Percentiles rank a stretch among this genome's conserved stretches.
phyloP scores from a whole-genome alignment of 2,113 vertebrate species.

The Chaetodon auriga region DNA sequence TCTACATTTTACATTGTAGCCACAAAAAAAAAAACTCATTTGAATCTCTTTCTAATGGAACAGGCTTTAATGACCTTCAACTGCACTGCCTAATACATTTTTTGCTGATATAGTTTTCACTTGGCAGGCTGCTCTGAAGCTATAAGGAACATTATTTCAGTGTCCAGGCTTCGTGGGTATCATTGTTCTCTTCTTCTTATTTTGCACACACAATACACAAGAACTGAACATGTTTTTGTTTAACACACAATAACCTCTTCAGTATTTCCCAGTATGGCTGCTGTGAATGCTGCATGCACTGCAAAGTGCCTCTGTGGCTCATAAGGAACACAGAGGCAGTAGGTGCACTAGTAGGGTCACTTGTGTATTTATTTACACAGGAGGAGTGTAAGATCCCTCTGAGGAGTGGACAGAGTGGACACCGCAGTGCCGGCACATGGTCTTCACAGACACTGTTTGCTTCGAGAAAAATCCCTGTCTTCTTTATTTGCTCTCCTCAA shows the following conservation, averaged over 20 bases:
- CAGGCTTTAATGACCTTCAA: too few relatives aligned
- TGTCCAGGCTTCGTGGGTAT: background rate
- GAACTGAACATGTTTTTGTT: background rate
- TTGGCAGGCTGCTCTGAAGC: background rate
- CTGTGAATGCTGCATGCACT: background rate
- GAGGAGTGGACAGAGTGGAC: constrained; percentile 12
- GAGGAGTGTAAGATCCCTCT: background rate
- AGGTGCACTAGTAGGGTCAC: constrained; percentile 14
- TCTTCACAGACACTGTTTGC: constrained; percentile 17
- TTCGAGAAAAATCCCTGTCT: constrained; percentile 20
- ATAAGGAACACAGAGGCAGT: constrained; percentile 9
- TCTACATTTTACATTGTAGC: background rate
- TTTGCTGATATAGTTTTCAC: constrained; percentile 7
- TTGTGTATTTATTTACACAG: constrained; percentile 3
- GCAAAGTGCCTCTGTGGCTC: background rate
- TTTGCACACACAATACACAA: background rate
- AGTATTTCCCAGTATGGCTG: background rate
- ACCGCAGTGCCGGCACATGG: constrained; percentile 41
- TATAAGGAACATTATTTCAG: background rate
- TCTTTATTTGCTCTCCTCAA: constrained; percentile 42
- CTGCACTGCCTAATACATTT: background rate
- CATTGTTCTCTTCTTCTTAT: constrained; percentile 3
- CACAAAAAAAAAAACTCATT: background rate
- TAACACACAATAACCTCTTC: too few relatives aligned
- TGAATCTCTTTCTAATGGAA: background rate